Conservation (phyloP, 2,888 invertebrate species). For the Epirrita christyi region DNA sequence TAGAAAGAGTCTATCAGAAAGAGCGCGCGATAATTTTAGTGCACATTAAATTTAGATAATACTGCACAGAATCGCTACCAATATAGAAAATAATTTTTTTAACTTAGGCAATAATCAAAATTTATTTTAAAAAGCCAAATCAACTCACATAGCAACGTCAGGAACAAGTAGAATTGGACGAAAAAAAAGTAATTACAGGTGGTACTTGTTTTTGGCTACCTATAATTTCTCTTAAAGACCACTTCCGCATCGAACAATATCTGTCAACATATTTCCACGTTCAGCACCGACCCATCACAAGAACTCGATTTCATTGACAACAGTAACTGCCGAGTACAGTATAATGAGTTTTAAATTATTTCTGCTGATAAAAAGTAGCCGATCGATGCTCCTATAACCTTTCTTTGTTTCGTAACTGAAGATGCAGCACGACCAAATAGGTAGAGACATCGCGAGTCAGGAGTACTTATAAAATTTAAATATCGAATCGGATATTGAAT, state of each 20-base stretch:
- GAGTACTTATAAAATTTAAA: constrained; percentile 35
- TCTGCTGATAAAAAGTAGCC: constrained; percentile 79
- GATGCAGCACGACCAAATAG: constrained; percentile 51
- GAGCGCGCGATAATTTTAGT: too few relatives aligned
- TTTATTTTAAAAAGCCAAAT: too few relatives aligned
- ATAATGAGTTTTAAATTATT: constrained; percentile 84
- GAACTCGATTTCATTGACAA: constrained; percentile 82
- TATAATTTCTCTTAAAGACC: constrained; percentile 80
- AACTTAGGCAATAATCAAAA: too few relatives aligned
- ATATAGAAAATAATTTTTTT: too few relatives aligned
- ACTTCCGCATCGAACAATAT: constrained; percentile 82
- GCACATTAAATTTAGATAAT: too few relatives aligned
- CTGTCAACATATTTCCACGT: constrained; percentile 83
- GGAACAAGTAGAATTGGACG: constrained; percentile 36
- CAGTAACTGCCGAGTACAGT: constrained; percentile 64
- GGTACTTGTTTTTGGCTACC: constrained; percentile 69
- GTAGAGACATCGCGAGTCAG: constrained; percentile 34
- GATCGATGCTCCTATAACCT: constrained; percentile 68
- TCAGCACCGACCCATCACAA: constrained; percentile 78
- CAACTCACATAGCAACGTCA: constrained; percentile 8
- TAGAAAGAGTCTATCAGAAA: too few relatives aligned
- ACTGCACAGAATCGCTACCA: too few relatives aligned
- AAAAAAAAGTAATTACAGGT: constrained; percentile 62
- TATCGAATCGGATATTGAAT: constrained; percentile 34
- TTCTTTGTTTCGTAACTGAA: constrained; percentile 70